Evolutionary conservation across 2,113 vertebrate species (phyloP), one percentile per base, ranked within the genome.

Genomic region (Percopsis transmontana): DNA sequence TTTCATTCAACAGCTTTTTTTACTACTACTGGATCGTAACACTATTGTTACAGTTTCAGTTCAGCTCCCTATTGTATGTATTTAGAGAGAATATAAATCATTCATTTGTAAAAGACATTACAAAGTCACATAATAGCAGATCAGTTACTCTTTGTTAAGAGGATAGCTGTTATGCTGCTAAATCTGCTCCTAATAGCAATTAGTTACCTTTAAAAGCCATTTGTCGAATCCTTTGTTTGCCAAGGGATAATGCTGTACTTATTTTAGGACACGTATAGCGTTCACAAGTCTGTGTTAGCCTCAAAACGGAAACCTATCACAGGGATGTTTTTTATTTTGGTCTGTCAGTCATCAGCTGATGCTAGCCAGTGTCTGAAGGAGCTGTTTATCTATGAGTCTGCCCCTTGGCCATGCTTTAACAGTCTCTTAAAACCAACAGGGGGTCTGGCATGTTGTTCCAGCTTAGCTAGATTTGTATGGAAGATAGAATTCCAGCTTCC

Each of bases 391-490:
- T 54, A 0, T 55, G 44, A 63, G 58, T 57, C 59, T 20, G 48
- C 20, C 41, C 50, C 56, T 57, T 54, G 59, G 68, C 59, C n/a
- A 1, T 40, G 62, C 50, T 67, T 69, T 66, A 65, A 64, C 56
- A 70, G 65, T 23, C 59, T 64, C 76, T 72, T 67, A 15, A 67
- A 76, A 33, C 27, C 59, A 72, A 59, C 70, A 33, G 44, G 71
- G 52, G 66, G 11, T 5, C 61, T 14, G 53, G 27, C 38, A 45
- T 77, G 73, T 79, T 74, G 38, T 77, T 68, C 70, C 58, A 60
- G 71, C 54, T 65, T 69, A 5, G 47, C 45, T 19, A 0, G 58
- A 66, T 57, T 51, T 51, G 60, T 23, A 24, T 23, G 7, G 42
- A 52, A 44, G 63, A 75, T 53, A 24, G 2, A 64, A 42, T 20